Evolutionary conservation across 2,888 invertebrate genomes (phyloP).

Genomic region (Synergus umbraculus): DNA sequence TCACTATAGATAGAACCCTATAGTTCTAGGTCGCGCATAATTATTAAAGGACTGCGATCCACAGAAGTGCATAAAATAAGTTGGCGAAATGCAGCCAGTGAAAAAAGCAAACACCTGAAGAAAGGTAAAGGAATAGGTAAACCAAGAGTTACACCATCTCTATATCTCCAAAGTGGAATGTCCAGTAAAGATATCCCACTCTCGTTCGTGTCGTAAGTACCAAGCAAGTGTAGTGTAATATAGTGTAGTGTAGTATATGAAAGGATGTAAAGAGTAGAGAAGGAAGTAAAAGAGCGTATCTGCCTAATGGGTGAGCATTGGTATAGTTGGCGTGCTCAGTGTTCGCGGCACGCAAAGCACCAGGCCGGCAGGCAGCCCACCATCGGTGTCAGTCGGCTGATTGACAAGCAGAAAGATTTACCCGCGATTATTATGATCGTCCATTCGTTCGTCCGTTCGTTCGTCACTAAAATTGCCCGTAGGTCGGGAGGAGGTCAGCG

Average conservation of each 20-base stretch:
- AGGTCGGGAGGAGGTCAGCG: constrained; percentile 73
- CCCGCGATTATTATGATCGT: constrained; percentile 66
- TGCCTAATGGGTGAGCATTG: constrained; percentile 60
- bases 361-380: constrained; percentile 50
- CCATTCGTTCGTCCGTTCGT: constrained; percentile 46
- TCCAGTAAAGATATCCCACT: neutral
- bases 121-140: neutral
- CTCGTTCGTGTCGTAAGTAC: neutral
- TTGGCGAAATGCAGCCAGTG: neutral
- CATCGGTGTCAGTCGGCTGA: constrained; percentile 63
- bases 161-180: neutral
- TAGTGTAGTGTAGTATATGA: neutral
- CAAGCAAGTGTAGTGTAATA: neutral
- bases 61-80: neutral
- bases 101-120: neutral
- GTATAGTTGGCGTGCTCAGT: constrained; percentile 57
- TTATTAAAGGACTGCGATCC: neutral
- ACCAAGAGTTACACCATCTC: neutral
- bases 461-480: constrained; percentile 70
- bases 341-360: constrained; percentile 56
- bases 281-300: constrained; percentile 58
- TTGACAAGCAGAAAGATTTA: constrained; percentile 71
- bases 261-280: constrained; percentile 46
- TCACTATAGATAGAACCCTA: too few species aligned
- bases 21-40: too few species aligned